phyloP scores from a whole-genome alignment of 2,797 vertebrate species.

The Sparus aurata region DNA sequence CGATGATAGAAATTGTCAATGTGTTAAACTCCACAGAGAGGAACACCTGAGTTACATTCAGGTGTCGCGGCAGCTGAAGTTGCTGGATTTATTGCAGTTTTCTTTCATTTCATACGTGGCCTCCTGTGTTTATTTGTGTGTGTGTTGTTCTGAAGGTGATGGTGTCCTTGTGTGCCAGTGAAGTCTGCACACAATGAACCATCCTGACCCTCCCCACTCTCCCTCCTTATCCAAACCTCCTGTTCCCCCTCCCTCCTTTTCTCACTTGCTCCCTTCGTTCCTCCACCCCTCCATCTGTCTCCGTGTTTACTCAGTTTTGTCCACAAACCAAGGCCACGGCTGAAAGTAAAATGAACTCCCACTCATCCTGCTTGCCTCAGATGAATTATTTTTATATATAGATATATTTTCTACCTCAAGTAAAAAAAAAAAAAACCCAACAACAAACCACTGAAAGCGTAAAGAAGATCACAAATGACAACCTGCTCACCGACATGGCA shows the following conservation, averaged over 20 bases:
- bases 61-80: slow-evolving; percentile 2
- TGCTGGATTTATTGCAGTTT: not conserved
- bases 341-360: slow-evolving; percentile 34
- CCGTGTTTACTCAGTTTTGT: slow-evolving; percentile 36
- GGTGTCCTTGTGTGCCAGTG: slow-evolving; percentile 49
- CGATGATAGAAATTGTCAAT: not conserved
- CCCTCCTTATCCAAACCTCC: slow-evolving; percentile 39
- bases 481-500: not conserved
- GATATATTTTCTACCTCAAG: not conserved
- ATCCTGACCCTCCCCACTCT: slow-evolving; percentile 39
- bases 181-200: slow-evolving; percentile 47
- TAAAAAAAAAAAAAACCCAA: not conserved
- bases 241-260: slow-evolving; percentile 19
- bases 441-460: slow-evolving; percentile 6
- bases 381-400: slow-evolving; percentile 2
- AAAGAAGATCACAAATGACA: slow-evolving; percentile 20
- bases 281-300: slow-evolving; percentile 54
- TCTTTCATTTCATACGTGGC: not conserved
- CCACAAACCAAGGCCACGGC: slow-evolving; percentile 21
- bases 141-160: slow-evolving; percentile 44
- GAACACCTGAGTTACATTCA: not conserved
- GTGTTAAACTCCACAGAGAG: not conserved
- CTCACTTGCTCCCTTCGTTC: slow-evolving; percentile 16
- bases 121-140: not conserved
- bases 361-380: not conserved